Conservation (phyloP, 2,113 vertebrate genomes). For the Sturnira hondurensis region DNA sequence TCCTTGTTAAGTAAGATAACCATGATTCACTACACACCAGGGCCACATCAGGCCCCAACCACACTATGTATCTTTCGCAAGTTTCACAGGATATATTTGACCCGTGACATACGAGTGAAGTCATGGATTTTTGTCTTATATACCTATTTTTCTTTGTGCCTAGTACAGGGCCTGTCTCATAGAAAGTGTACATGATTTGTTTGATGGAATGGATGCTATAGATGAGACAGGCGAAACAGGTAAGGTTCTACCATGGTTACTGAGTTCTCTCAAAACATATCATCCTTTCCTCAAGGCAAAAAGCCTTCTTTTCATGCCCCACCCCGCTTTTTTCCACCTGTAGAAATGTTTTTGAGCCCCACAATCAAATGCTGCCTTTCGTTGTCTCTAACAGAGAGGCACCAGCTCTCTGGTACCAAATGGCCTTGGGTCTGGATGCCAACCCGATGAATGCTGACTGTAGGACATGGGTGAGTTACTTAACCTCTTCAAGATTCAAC, state of each 20-base stretch:
- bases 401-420: background rate
- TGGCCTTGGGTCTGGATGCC: background rate
- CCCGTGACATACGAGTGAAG: background rate
- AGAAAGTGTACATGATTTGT: background rate
- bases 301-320: background rate
- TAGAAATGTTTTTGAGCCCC: background rate
- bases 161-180: background rate
- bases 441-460: background rate
- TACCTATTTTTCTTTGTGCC: background rate
- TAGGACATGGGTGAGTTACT: background rate
- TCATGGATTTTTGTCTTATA: background rate
- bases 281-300: background rate
- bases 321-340: background rate
- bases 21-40: background rate
- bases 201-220: background rate
- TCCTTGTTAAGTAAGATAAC: background rate
- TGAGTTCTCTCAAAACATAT: background rate
- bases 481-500: background rate
- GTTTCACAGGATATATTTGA: background rate
- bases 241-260: background rate
- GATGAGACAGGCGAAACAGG: background rate
- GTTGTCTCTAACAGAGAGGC: background rate
- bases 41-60: background rate
- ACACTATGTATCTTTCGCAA: background rate
- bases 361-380: background rate